These are phyloP conservation scores for Psittacula cyanocephala DNA, from an alignment of 2,113 vertebrate genomes.

Conservation along the genomic window DNA sequence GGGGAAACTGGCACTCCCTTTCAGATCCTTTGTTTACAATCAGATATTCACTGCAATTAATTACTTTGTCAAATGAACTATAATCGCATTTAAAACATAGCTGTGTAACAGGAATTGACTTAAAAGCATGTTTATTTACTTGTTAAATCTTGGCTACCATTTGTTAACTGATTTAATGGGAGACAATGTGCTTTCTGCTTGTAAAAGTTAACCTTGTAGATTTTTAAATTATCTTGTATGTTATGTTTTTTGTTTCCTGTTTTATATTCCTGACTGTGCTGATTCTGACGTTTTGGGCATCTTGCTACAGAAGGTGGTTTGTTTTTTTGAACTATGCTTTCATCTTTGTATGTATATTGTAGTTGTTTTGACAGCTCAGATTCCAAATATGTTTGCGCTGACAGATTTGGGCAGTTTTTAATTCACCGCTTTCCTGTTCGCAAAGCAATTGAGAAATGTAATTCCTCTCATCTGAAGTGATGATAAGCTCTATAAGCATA, in stretches of 20 bases:
- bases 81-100: constrained; percentile 80
- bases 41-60: constrained; percentile 74
- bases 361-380: constrained; percentile 62
- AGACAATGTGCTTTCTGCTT: constrained; percentile 74
- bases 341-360: constrained; percentile 59
- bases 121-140: constrained; percentile 79
- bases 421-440: not conserved
- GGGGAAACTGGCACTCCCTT: constrained; percentile 67
- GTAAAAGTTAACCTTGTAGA: constrained; percentile 75
- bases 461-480: not conserved
- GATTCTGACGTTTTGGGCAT: constrained; percentile 61
- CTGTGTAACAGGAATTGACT: constrained; percentile 78
- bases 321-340: constrained; percentile 59
- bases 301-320: constrained; percentile 59
- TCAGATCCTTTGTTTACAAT: constrained; percentile 70
- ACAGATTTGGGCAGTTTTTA: constrained; percentile 40
- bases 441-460: constrained; percentile 14
- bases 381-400: constrained; percentile 39
- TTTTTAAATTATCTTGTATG: constrained; percentile 60
- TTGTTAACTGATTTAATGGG: constrained; percentile 62
- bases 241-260: constrained; percentile 74
- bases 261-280: constrained; percentile 70
- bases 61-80: constrained; percentile 81
- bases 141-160: constrained; percentile 67
- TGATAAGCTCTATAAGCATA: not conserved